Evolutionary conservation across 1,140 invertebrate genomes (phyloP).

Genomic region (Schlechtendalia chinensis): DNA sequence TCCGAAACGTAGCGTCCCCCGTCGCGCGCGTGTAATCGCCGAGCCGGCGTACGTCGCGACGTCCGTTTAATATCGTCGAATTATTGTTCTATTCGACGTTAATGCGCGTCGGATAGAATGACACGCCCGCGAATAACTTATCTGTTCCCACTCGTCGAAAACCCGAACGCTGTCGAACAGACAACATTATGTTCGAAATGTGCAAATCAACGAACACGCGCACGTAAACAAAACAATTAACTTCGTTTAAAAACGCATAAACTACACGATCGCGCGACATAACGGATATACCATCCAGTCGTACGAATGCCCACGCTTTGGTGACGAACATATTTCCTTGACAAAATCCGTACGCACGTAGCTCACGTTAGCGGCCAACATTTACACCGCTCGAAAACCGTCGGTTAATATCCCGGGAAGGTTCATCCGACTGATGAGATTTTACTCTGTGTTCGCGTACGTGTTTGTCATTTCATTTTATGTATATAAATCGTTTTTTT

Average conservation of each 20-base stretch:
- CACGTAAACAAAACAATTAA: not conserved
- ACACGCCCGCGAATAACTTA: not conserved
- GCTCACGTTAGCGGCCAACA: too few relatives aligned
- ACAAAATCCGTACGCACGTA: too few relatives aligned
- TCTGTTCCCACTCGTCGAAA: conserved; percentile 7
- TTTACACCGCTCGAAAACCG: too few relatives aligned
- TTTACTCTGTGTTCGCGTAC: too few relatives aligned
- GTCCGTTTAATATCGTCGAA: conserved; percentile 6
- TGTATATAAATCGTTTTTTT: too few relatives aligned
- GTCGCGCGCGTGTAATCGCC: too few relatives aligned
- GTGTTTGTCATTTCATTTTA: too few relatives aligned
- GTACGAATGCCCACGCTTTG: not conserved
- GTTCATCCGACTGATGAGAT: too few relatives aligned
- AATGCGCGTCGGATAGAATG: not conserved
- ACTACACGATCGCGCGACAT: not conserved
- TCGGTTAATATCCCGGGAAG: too few relatives aligned
- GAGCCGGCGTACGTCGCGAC: too few relatives aligned
- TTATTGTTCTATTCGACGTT: not conserved
- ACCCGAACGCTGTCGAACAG: not conserved
- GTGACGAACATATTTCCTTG: not conserved
- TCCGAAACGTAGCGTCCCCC: too few relatives aligned
- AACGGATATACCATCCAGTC: not conserved
- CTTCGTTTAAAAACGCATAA: conserved; percentile 20
- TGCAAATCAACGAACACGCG: not conserved
- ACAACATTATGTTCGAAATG: not conserved